Conservation (phyloP, 2,888 invertebrate species). For the Cinara cedri region DNA sequence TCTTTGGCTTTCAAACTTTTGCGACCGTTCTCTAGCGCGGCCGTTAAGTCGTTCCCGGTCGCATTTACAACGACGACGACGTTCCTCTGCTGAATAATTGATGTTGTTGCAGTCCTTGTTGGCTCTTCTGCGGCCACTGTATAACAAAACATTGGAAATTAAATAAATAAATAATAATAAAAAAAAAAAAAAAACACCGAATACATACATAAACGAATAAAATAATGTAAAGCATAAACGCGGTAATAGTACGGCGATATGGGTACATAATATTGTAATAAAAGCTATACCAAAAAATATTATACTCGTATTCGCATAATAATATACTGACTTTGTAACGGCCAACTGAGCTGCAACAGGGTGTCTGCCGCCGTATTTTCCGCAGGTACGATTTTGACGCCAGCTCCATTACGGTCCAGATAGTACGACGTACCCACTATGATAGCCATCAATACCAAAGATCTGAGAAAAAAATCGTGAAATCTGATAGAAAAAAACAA, state of each 20-base stretch:
- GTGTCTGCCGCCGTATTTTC: neutral
- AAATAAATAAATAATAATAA: too few relatives aligned
- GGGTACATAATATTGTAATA: slow-evolving; percentile 1
- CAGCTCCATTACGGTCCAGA: neutral
- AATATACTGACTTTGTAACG: slow-evolving; percentile 23
- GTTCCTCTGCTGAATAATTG: slow-evolving; percentile 63
- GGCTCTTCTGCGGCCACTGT: neutral
- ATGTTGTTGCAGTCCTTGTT: slow-evolving; percentile 21
- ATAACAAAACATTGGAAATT: neutral
- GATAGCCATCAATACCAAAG: slow-evolving; percentile 29
- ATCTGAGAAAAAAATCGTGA: slow-evolving; percentile 21
- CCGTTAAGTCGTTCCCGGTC: slow-evolving; percentile 67
- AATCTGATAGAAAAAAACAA: neutral
- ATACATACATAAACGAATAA: neutral
- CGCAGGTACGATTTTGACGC: neutral
- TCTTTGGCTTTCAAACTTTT: slow-evolving; percentile 59
- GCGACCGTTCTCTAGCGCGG: slow-evolving; percentile 63
- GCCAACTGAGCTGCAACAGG: slow-evolving; percentile 38
- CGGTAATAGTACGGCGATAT: too few relatives aligned
- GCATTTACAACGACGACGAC: slow-evolving; percentile 63
- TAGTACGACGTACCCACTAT: slow-evolving; percentile 42
- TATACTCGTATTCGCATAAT: neutral
- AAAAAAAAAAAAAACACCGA: neutral
- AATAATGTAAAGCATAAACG: neutral
- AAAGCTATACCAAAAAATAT: too few relatives aligned